These are phyloP conservation scores for Eucidaris tribuloides DNA, from an alignment of 35 echinoderm and acorn worm genomes.

Conservation along the genomic window DNA sequence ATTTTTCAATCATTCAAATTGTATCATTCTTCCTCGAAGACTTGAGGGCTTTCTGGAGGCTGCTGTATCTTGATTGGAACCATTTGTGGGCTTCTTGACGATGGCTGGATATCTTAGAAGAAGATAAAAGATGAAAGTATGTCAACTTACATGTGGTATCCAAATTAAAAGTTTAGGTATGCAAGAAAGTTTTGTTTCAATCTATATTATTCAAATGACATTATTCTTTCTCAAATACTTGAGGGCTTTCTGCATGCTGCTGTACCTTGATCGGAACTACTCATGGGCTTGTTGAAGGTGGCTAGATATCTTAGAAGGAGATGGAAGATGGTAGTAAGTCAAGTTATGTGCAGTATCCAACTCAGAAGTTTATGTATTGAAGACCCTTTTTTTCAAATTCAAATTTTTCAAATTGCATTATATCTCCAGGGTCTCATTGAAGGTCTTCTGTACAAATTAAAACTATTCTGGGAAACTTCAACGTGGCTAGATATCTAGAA, in stretches of 20 bases:
- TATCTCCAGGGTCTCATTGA: no score
- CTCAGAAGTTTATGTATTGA: no score
- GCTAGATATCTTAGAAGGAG: conserved; percentile 36
- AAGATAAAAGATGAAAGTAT: not conserved
- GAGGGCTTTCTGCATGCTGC: conserved; percentile 60
- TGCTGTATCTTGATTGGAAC: conserved; percentile 59
- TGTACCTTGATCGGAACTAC: conserved; percentile 67
- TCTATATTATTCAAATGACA: no score
- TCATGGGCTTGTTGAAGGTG: conserved; percentile 71
- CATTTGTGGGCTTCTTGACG: conserved; percentile 75
- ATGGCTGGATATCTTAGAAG: conserved; percentile 50
- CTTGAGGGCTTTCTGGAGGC: conserved; percentile 57
- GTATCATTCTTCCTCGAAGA: conserved; percentile 29
- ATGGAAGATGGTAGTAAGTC: not conserved
- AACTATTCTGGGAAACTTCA: no score
- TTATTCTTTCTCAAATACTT: conserved; percentile 18
- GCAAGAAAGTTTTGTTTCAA: no score
- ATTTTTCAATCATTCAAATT: no score
- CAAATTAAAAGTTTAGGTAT: no score
- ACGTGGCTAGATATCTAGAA: no score
- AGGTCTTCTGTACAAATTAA: no score
- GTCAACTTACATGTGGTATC: not conserved
- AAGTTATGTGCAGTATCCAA: not conserved
- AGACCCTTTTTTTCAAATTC: no score
- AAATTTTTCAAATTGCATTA: no score